Evolutionary conservation across 1,140 invertebrate genomes (phyloP).

Genomic region (Pentalonia nigronervosa): DNA sequence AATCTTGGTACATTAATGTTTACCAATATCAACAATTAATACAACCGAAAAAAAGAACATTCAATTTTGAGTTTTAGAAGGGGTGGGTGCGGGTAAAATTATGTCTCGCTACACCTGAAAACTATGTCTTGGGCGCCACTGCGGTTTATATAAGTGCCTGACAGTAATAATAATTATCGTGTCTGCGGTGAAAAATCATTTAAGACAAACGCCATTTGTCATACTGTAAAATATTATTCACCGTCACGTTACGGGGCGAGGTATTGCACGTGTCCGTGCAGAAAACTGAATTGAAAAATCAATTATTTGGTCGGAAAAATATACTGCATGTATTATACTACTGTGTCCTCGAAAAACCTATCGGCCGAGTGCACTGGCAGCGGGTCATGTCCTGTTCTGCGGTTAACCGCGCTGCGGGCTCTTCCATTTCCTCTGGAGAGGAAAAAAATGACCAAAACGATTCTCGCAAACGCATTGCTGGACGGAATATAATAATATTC

Average conservation of each 20-base stretch:
- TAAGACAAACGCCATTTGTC: background rate
- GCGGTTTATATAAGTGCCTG: background rate
- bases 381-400: constrained; percentile 27
- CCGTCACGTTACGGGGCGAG: background rate
- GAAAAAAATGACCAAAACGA: constrained; percentile 6
- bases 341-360: constrained; percentile 31
- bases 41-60: no score
- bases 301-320: constrained; percentile 9
- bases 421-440: background rate
- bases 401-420: background rate
- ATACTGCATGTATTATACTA: background rate
- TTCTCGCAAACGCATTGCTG: background rate
- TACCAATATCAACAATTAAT: no score
- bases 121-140: no score
- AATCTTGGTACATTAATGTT: no score
- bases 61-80: no score
- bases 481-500: background rate
- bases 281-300: constrained; percentile 18
- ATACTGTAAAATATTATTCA: background rate
- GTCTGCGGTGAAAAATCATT: background rate
- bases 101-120: no score
- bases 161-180: background rate
- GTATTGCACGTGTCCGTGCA: background rate
- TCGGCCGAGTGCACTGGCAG: constrained; percentile 6
- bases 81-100: no score